phyloP scores from a whole-genome alignment of 2,113 vertebrate species.

The Silurus meridionalis region DNA sequence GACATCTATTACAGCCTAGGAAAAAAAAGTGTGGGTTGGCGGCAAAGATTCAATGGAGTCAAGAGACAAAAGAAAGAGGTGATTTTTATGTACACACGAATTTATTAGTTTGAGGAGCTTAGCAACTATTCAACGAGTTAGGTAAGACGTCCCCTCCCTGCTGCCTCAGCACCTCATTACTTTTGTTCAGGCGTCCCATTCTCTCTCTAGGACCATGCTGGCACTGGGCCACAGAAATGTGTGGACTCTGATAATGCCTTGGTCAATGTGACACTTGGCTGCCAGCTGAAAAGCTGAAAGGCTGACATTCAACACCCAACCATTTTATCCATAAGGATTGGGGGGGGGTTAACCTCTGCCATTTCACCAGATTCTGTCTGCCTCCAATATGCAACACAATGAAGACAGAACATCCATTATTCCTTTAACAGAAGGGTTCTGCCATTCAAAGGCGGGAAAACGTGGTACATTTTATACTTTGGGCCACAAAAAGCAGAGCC shows the following conservation, averaged over 20 bases:
- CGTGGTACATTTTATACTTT: background rate
- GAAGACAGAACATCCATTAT: background rate
- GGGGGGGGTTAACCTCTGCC: slow-evolving; percentile 9
- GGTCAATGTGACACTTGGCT: background rate
- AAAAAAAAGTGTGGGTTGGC: slow-evolving; percentile 35
- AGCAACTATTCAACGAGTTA: slow-evolving; percentile 10
- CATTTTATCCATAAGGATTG: slow-evolving; percentile 24
- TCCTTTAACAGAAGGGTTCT: background rate
- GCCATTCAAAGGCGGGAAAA: too few relatives aligned
- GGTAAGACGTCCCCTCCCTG: background rate
- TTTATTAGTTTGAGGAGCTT: background rate
- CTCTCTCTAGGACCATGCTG: background rate
- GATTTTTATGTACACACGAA: background rate
- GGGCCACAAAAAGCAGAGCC: background rate
- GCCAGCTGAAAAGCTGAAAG: slow-evolving; percentile 22
- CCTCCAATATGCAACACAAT: background rate
- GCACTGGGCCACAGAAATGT: background rate
- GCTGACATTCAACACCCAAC: slow-evolving; percentile 36
- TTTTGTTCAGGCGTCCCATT: slow-evolving; percentile 25
- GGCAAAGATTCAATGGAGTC: slow-evolving; percentile 33
- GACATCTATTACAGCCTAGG: slow-evolving; percentile 62
- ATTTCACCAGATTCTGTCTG: slow-evolving; percentile 19
- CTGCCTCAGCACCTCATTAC: background rate
- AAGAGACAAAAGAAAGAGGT: slow-evolving; percentile 21
- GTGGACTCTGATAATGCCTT: background rate